Base-by-base conservation (phyloP, 92 coral and sea anemone genomes). In the Phymanthus crucifer region DNA sequence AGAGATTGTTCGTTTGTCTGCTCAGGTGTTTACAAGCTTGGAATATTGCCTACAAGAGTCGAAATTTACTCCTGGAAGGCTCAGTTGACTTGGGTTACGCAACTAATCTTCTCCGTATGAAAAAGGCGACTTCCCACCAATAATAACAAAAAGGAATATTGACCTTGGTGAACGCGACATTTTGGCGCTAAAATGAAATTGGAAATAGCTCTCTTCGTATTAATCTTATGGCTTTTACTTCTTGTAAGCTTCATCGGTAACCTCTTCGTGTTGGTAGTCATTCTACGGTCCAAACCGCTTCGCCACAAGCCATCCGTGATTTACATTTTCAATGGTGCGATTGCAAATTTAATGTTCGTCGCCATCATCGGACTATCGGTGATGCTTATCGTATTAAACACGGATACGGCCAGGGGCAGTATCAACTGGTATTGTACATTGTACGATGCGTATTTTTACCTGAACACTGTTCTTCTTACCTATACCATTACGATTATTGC, bases 401-500 rank as follows among this genome's bases (percentile, higher is more conserved):
- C 34, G 34, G 33, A 32, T 7, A 5, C 6, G 11, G 4, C 5
- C 14, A 34, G 19, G 33, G 4, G 11, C 27, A 40, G 40, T n/a
- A 24, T 50, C 36, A 26, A 16, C 65, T 73, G 40, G 32, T 17
- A 8, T 70, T 36, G 68, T 34, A 61, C 18, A 4, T 2, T 40
- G 10, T 71, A 71, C 32, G 75, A 71, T 40, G 3, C 7, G 16
- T 36, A 24, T 12, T 78, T 78, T 34, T 67, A 21, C 83, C 16
- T 68, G 37, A 61, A 31, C 19, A 40, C 83, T 11, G 67, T 66
- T 40, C 40, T 78, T 10, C 43, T 69, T 19, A 56, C 69, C 16
- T 11, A 29, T 31, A 78, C 83, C 6, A 57, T 78, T 14, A 40
- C 56, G 9, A 66, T 71, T 19, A 45, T 78, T 29, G 83, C 83